Base-by-base conservation (phyloP, 2,797 vertebrate genomes). In the Rhabdomys pumilio region DNA sequence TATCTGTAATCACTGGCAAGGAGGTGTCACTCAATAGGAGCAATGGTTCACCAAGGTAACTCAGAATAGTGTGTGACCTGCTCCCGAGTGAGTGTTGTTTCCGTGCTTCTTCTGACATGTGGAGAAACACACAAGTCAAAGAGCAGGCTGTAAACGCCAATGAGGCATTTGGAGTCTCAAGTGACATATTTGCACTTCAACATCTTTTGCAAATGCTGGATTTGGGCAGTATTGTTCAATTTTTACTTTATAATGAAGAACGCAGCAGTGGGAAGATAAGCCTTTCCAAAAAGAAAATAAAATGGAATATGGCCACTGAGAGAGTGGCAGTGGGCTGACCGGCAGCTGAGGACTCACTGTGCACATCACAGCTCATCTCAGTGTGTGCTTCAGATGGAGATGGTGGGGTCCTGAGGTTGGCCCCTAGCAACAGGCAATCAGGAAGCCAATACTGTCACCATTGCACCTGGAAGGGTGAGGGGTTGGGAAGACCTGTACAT, bases 191-290 rank as follows among this genome's bases (percentile, higher is more conserved):
- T 5, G 76, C 53, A 79, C 6, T 84, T 92, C 2, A 93, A 77
- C 85, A 31, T 75, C 31, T 61, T 94, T 77, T 69, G 72, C 90
- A 12, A 67, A 9, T 92, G 61, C 7, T 26, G 53, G 6, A 6
- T 92, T 85, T 15, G 65, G n/a, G 0, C 5, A 65, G 41, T 77
- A 76, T 47, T 34, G 22, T 34, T 63, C n/a, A 6, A 69, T 85
- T 88, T 20, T 95, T 94, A 65, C 89, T 94, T 94, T 31, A 88
- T 3, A 88, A 53, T 89, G 69, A 90, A 87, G 53, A 41, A 63
- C 61, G 44, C 44, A 84, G 73, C 22, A 69, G 19, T 73, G n/a
- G 94, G 29, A 65, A 41, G 50, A 22, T 6, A 72, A 50, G 55
- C 34, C 29, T 79, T 63, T 79, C 85, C 47, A 55, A 7, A 73